A percentile compares a stretch with the other conserved stretches of the same genome.
These are phyloP conservation scores for Adela reaumurella DNA, from an alignment of 2,888 invertebrate genomes.

Conservation along the genomic window DNA sequence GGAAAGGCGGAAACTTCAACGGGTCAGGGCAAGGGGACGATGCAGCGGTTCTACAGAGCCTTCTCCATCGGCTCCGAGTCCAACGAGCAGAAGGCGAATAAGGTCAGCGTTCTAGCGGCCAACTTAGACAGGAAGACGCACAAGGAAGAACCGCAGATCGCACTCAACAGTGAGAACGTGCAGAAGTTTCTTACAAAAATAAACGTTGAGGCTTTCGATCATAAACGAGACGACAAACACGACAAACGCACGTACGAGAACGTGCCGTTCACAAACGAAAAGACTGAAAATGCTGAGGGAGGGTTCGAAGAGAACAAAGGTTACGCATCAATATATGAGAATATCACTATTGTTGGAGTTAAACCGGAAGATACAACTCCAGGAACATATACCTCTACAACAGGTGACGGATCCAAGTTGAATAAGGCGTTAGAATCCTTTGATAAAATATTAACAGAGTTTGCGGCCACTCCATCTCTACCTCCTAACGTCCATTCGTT, in stretches of 20 bases:
- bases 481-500: conserved; percentile 27
- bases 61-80: conserved; percentile 43
- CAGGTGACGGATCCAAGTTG: conserved; percentile 28
- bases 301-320: conserved; percentile 42
- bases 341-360: conserved; percentile 38
- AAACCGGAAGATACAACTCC: conserved; percentile 18
- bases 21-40: conserved; percentile 27
- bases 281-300: conserved; percentile 15
- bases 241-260: conserved; percentile 42
- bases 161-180: conserved; percentile 35
- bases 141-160: conserved; percentile 19
- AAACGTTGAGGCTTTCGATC: conserved; percentile 28
- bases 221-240: conserved; percentile 19
- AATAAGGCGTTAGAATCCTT: conserved; percentile 48
- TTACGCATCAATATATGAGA: conserved; percentile 47
- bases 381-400: conserved; percentile 14
- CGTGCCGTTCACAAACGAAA: conserved; percentile 17
- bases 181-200: conserved; percentile 31
- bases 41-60: conserved; percentile 53
- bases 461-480: conserved; percentile 28
- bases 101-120: conserved; percentile 49
- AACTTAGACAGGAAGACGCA: conserved; percentile 39
- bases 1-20: conserved; percentile 37
- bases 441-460: conserved; percentile 45
- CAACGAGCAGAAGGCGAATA: conserved; percentile 32